phyloP scores from a whole-genome alignment of 2,888 invertebrate genomes.

The Elysia crispata region DNA sequence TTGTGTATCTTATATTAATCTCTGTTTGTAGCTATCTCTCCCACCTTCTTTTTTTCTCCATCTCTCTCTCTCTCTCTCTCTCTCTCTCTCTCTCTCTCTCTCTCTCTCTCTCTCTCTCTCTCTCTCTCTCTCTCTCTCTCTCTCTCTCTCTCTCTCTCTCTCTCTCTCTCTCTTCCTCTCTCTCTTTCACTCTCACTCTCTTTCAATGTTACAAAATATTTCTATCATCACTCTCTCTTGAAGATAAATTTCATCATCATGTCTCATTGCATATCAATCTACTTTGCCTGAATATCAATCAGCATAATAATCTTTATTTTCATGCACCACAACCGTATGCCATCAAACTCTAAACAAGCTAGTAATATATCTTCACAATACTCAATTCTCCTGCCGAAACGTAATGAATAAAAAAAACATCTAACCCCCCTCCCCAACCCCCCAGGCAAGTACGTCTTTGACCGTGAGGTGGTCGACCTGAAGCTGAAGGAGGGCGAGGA shows the following conservation, averaged over 20 bases:
- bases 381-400: too few relatives aligned
- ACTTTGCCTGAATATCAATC: too few relatives aligned
- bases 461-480: constrained; percentile 46
- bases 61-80: not conserved
- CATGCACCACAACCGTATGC: too few relatives aligned
- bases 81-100: not conserved
- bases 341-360: too few relatives aligned
- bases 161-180: not conserved
- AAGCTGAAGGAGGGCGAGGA: constrained; percentile 50
- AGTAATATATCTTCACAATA: too few relatives aligned
- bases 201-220: too few relatives aligned
- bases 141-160: constrained; percentile 14
- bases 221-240: too few relatives aligned
- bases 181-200: too few relatives aligned
- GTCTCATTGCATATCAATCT: too few relatives aligned
- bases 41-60: not conserved
- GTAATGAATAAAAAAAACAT: too few relatives aligned
- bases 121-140: not conserved
- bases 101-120: not conserved
- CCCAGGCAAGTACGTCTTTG: constrained; percentile 45
- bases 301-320: too few relatives aligned
- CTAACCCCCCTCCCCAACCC: not conserved
- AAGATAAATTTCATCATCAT: too few relatives aligned
- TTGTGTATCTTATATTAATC: not conserved
- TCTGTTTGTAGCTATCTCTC: not conserved